phyloP scores from a whole-genome alignment of 2,113 vertebrate species.

The Arvicanthis niloticus region DNA sequence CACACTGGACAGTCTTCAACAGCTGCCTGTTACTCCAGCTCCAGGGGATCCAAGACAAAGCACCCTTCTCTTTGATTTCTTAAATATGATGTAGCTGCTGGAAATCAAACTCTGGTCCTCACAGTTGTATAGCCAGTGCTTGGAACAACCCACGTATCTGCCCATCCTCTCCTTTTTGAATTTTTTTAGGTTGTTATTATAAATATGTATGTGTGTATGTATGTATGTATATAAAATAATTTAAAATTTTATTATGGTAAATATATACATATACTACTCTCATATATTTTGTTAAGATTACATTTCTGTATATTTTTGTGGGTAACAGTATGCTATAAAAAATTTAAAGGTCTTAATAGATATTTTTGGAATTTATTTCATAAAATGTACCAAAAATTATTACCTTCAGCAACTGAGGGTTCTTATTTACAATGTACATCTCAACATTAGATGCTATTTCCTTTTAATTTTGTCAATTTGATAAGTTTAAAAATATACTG shows the following conservation, averaged over 20 bases:
- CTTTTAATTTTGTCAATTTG: conserved; percentile 34
- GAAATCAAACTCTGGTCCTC: background rate
- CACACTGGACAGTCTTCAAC: background rate
- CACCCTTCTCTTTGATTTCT: background rate
- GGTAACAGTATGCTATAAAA: background rate
- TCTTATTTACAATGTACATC: background rate
- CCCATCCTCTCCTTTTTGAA: background rate
- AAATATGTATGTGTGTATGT: background rate
- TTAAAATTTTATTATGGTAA: background rate
- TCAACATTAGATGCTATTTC: background rate
- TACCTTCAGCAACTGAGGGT: background rate
- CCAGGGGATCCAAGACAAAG: no score
- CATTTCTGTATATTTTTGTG: conserved; percentile 11
- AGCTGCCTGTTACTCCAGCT: background rate
- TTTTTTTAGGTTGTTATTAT: background rate
- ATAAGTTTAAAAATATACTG: conserved; percentile 27
- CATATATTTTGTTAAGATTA: background rate
- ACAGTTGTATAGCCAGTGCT: background rate
- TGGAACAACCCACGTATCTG: background rate
- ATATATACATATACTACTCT: background rate
- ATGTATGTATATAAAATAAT: background rate
- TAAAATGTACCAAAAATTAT: background rate
- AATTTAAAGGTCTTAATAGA: conserved; percentile 19
- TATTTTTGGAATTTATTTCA: background rate
- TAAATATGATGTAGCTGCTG: no score